Base-by-base conservation (phyloP, 2,888 invertebrate genomes). In the Pedicia rivosa region DNA sequence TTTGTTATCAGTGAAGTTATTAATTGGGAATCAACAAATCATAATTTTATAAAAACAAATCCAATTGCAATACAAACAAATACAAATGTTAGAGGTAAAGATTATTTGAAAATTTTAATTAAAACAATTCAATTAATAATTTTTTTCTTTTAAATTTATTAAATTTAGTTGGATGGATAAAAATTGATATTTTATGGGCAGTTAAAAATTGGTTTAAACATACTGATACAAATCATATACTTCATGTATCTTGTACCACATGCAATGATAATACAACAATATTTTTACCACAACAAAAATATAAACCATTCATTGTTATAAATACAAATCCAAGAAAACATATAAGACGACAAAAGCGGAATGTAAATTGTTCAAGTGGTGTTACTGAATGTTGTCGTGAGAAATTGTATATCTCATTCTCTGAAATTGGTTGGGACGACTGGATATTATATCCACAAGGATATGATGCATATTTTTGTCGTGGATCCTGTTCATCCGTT, bases 381-480 rank as follows among this genome's bases (percentile, higher is more conserved):
- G 62, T 74, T 43, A 77, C 72, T 24, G 83, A 82, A 48, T 88
- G 87, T 55, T 88, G 88, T 54, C 64, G 84, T 10, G 86, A 87
- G 53, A 76, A 78, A 26, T 65, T 88, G 2, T 81, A 78, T 52
- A 78, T 90, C 42, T 79, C 78, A 44, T 88, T 88, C 53, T 73
- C 73, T 41, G 82, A 84, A 28, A 74, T 88, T 37, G 86, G 86
- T 32, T 88, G 88, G 88, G 75, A 76, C 47, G 78, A 84, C 55
- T 88, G 87, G 87, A 84, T 88, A 41, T 70, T 88, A 43, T 68
- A 74, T 44, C 88, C 88, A 0, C 66, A 69, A 10, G 84, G 83
- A 2, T 88, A 87, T 56, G 76, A 86, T 49, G 87, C 88, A 0
- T 84, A 84, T 57, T 87, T 84, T 62, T 88, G 88, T 53, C 76